Conservation (phyloP, 2,113 vertebrate species). For the Microtus pennsylvanicus region DNA sequence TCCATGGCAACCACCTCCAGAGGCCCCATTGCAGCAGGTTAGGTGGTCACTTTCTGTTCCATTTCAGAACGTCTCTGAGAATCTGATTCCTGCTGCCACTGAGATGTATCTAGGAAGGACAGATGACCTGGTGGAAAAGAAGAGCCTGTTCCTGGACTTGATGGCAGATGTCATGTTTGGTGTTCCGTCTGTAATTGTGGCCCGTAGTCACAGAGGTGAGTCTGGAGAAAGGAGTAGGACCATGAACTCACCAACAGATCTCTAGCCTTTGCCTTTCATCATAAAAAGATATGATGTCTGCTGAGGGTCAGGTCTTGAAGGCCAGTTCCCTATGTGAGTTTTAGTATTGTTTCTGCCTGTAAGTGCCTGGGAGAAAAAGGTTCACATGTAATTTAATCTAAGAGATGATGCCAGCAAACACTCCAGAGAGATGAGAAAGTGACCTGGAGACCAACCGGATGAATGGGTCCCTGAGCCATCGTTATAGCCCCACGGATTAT, state of each 20-base stretch:
- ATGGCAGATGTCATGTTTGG: background rate
- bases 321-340: background rate
- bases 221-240: background rate
- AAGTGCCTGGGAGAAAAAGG: background rate
- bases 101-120: background rate
- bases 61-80: conserved; percentile 64
- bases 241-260: rapidly evolving
- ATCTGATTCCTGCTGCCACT: background rate
- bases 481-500: background rate
- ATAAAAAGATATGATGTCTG: background rate
- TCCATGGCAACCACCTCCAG: rapidly evolving
- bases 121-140: background rate
- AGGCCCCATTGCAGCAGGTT: rapidly evolving
- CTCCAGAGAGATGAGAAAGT: background rate
- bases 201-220: background rate
- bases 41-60: background rate
- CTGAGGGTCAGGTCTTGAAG: background rate
- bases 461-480: background rate
- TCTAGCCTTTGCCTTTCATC: background rate
- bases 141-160: background rate
- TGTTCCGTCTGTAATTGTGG: background rate
- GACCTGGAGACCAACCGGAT: background rate
- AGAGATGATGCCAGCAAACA: background rate
- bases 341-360: background rate
- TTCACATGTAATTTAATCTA: background rate